A percentile compares a stretch with the other conserved stretches of the same genome.
phyloP scores from a whole-genome alignment of 2,797 vertebrate species.

The Valencia hispanica region DNA sequence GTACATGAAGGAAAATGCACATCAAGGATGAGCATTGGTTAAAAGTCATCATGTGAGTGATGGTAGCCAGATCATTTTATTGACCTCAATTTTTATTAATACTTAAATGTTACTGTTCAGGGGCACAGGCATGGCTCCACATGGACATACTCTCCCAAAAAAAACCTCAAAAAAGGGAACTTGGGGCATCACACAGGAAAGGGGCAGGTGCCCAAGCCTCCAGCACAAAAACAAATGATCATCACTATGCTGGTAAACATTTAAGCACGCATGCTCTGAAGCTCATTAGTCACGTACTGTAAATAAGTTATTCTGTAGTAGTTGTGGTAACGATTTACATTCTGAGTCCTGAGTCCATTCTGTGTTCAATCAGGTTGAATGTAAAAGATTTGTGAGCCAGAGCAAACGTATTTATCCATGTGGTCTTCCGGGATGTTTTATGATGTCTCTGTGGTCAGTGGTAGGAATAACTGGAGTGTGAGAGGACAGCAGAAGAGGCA shows the following conservation, averaged over 20 bases:
- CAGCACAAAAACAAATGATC: too few species aligned
- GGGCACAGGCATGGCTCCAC: too few species aligned
- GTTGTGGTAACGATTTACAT: slow-evolving; percentile 2
- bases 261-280: slow-evolving; percentile 1
- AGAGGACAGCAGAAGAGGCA: slow-evolving; percentile 11
- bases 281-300: background rate
- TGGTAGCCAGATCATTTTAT: too few species aligned
- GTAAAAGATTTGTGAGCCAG: slow-evolving; percentile 3
- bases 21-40: too few species aligned
- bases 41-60: too few species aligned
- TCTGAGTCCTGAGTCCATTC: background rate
- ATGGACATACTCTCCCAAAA: too few species aligned
- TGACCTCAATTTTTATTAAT: too few species aligned
- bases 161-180: too few species aligned
- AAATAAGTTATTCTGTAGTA: background rate
- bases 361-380: background rate
- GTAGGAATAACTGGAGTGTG: slow-evolving; percentile 31
- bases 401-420: slow-evolving; percentile 20
- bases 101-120: too few species aligned
- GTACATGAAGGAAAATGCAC: too few species aligned
- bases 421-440: background rate
- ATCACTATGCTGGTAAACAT: background rate
- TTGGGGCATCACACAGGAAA: too few species aligned
- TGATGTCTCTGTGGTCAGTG: slow-evolving; percentile 29
- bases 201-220: too few species aligned